A percentile compares a stretch with the other conserved stretches of the same genome.
Evolutionary conservation across 53 echinoderm and acorn worm genomes (phyloP).

Genomic region (Paelopatides confundens): DNA sequence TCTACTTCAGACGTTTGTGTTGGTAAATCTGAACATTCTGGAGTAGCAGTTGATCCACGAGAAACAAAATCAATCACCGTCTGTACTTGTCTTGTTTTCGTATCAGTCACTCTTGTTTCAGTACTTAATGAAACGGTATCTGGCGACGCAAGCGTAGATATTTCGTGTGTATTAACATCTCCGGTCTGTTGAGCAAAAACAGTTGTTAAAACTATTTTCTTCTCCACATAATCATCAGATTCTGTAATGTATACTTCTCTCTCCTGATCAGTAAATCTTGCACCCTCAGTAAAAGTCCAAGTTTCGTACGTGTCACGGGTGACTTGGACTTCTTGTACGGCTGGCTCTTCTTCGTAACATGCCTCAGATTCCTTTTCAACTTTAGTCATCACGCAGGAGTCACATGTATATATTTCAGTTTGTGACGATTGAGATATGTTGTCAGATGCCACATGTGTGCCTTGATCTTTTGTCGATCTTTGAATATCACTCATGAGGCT

Average conservation of each 20-base stretch:
- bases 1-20: constrained; percentile 7
- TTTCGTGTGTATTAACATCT: not conserved
- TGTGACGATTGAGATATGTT: not conserved
- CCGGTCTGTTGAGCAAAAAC: constrained; percentile 14
- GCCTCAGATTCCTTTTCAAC: not conserved
- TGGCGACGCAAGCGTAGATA: not conserved
- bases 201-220: not conserved
- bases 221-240: not conserved
- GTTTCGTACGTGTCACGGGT: constrained; percentile 12
- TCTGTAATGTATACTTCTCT: constrained; percentile 23
- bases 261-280: constrained; percentile 3
- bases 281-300: constrained; percentile 26
- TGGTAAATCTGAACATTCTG: not conserved
- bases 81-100: not conserved
- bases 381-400: not conserved
- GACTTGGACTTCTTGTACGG: not conserved
- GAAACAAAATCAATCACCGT: not conserved
- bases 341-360: not conserved
- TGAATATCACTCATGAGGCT: not conserved
- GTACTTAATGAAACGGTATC: not conserved
- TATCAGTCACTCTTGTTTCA: not conserved
- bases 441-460: not conserved
- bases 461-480: not conserved
- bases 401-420: constrained; percentile 3
- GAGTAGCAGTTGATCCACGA: not conserved